Base-by-base conservation (phyloP, 2,113 vertebrate species). In the Cichladusa arquata region DNA sequence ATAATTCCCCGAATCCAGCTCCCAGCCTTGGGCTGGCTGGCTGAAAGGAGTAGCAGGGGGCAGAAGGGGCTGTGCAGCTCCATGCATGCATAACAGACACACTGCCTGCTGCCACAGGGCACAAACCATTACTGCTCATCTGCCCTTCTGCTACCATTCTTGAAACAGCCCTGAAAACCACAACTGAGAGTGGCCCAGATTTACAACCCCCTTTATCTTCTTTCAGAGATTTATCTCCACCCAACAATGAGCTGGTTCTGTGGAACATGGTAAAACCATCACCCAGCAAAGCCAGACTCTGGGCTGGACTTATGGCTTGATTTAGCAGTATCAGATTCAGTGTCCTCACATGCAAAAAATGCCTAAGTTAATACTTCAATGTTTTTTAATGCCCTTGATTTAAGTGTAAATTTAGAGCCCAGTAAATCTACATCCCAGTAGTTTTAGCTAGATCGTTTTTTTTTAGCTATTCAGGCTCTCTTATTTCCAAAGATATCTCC, bases 1-100 rank as follows among this genome's bases (percentile, higher is more conserved):
- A 88, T 95, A 94, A 97, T 92, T 81, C 77, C 80, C 77, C 72
- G 93, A 71, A 95, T 79, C 79, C 93, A 90, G 72, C 92, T 88
- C 48, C 72, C 48, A 88, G 74, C 90, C 69, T 45, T 29, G 51
- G 86, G 74, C 86, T 92, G 95, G 66, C 88, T 33, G 53, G 58
- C 72, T 96, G 92, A 94, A 95, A 93, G 79, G 90, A 94, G 74
- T 88, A 86, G 94, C 95, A 93, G 92, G 74, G 93, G 90, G 93
- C 76, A 97, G 90, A 92, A 93, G 87, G 80, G 60, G 92, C 65
- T 81, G 88, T 51, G 92, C 76, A 90, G 92, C 80, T 92, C 67
- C 82, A 81, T 40, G 88, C 92, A 86, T 93, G 87, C 82, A 67
- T 83, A 92, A 95, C 82, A 62, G 67, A 93, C 31, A 90, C 2